Evolutionary conservation across 2,797 vertebrate genomes (phyloP), one percentile per base, ranked within the genome.

Genomic region (Microchirus variegatus): DNA sequence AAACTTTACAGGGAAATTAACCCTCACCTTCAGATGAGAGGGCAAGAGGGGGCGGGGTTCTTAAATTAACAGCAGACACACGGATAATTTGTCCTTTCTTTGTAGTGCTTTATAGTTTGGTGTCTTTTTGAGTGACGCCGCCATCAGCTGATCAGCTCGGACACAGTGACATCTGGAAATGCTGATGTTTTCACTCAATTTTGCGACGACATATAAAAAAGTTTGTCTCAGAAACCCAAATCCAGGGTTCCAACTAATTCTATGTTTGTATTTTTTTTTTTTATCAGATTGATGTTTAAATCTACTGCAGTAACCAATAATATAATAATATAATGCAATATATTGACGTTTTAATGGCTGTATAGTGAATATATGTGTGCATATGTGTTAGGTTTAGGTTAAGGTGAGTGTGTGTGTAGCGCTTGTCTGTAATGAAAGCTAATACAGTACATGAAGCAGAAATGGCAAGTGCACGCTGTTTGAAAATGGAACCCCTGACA

Each of bases 401-500:
- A 4, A 1, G 31, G 31, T 6, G 31, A 31, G 15, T 31, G 46
- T 22, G 37, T 52, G 46, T 2, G 42, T 49, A 49, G 45, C 43
- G 52, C 44, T 53, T 7, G 15, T 68, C 66, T 59, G 63, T 70
- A 83, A 67, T 77, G 14, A 46, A 64, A 9, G 17, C 31, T 69
- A 64, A 55, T 5, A 53, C 22, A 12, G 36, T 67, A 78, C 61
- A 64, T 43, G 62, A 59, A 53, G 64, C 67, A 78, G 62, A 73
- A 65, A 81, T 73, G 60, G 74, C 77, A 78, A 84, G 71, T 80
- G 73, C 68, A 70, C 13, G 37, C 72, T 73, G 73, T 78, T 75
- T 70, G 53, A 69, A 83, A 89, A 83, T 64, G 61, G 67, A 82
- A 70, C 74, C 61, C 57, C 55, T 74, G 82, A 86, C 77, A 87